Conservation (phyloP, 2,113 vertebrate species). For the Sander vitreus region DNA sequence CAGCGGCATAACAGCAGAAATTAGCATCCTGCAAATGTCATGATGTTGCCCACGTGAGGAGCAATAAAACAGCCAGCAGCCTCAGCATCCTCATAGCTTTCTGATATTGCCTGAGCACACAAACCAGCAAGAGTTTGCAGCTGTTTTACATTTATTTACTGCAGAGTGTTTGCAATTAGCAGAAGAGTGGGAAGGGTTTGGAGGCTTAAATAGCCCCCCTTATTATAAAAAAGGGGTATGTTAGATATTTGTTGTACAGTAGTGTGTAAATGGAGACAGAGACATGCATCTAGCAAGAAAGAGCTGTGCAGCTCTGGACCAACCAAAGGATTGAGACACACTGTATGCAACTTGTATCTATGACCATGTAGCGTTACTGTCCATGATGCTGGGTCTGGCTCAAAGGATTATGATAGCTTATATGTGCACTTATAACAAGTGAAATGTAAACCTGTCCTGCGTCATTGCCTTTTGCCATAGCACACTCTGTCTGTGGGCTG, state of each 20-base stretch:
- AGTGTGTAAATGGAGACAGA: neutral
- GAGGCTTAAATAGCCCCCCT: neutral
- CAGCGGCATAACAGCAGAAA: conserved; percentile 31
- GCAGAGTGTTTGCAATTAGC: conserved; percentile 34
- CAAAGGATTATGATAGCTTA: conserved; percentile 38
- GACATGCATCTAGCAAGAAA: conserved; percentile 5
- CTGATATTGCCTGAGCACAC: conserved; percentile 54
- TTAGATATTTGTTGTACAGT: neutral
- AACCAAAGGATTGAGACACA: conserved; percentile 5
- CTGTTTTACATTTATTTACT: conserved; percentile 70
- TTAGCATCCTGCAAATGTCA: conserved; percentile 66
- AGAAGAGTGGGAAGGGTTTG: neutral
- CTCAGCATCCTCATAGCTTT: conserved; percentile 42
- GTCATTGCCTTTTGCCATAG: conserved; percentile 10
- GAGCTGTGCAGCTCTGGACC: conserved; percentile 9
- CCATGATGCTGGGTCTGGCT: neutral
- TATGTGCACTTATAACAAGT: conserved; percentile 14
- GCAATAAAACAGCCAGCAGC: conserved; percentile 67
- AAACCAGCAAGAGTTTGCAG: conserved; percentile 67
- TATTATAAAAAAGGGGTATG: neutral
- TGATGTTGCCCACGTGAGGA: conserved; percentile 62
- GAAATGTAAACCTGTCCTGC: conserved; percentile 29
- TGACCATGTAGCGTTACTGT: conserved; percentile 5
- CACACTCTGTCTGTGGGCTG: neutral
- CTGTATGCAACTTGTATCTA: conserved; percentile 19